Evolutionary conservation across 2,888 invertebrate genomes (phyloP), one percentile per base, ranked within the genome.

Genomic region (Dioctria linearis): DNA sequence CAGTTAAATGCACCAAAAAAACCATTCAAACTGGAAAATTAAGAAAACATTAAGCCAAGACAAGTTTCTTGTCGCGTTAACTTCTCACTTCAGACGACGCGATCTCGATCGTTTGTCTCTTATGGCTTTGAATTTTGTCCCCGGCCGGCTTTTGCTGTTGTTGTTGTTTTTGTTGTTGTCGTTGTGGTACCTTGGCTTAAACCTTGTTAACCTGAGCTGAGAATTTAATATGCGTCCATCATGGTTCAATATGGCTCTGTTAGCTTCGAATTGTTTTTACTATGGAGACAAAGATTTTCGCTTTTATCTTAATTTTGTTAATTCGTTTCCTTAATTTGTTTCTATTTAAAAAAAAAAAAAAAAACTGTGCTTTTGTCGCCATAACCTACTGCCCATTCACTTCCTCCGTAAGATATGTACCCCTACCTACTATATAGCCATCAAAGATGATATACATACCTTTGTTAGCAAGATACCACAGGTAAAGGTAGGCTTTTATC

Each of bases 241-340:
- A 25, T 57, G 61, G 75, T 43, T 51, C 75, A 75, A 57, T 61
- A 75, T 75, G 75, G 59, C 37, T 42, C 25, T 25, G 25, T 25
- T 25, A 8, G 46, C 46, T 46, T n/a, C 59, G 37, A 42, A 75
- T 66, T 66, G 40, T 66, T 65, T 66, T 66, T 54, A 54, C 25
- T 25, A 25, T 25, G 42, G 42, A 40, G 75, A 59, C 75, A 75
- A 25, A 49, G 25, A 49, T 78, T 78, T 78, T 78, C 63, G 66
- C 42, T 54, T 66, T 78, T 78, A 63, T 78, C 76, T 78, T 63
- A 78, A 78, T 66, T 78, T 78, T 66, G 66, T 78, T 78, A 78
- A 78, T 78, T 78, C 78, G 66, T 78, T 78, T 78, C 78, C 78
- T 78, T 78, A 78, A 78, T 78, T 78, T 78, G 78, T 75, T 59